These are phyloP conservation scores for Hiodon tergisus DNA, from an alignment of 2,113 vertebrate species.

Conservation along the genomic window DNA sequence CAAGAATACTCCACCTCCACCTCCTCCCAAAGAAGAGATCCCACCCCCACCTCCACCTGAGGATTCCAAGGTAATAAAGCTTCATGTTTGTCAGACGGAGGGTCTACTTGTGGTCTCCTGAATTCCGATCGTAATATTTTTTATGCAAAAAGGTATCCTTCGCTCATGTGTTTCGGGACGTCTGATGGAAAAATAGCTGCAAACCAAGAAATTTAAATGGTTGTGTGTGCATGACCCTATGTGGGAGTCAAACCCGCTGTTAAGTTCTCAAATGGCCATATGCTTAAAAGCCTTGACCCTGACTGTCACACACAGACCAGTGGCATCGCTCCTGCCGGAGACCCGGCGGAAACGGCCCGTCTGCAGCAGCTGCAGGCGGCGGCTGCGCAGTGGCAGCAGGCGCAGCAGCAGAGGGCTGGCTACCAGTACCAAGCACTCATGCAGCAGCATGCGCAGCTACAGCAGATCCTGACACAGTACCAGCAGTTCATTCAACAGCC, in stretches of 20 bases:
- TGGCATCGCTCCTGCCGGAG: slow-evolving; percentile 57
- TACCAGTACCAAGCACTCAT: slow-evolving; percentile 95
- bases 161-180: neutral
- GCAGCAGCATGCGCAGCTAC: slow-evolving; percentile 89
- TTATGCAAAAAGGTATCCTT: no score
- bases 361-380: slow-evolving; percentile 88
- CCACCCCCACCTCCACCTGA: slow-evolving; percentile 74
- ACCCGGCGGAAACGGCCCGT: slow-evolving; percentile 81
- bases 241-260: no score
- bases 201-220: no score
- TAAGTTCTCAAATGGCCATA: no score
- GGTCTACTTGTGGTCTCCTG: neutral
- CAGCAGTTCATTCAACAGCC: slow-evolving; percentile 87
- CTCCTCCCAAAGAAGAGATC: slow-evolving; percentile 75
- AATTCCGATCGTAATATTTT: neutral
- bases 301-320: slow-evolving; percentile 36
- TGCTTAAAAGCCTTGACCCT: no score
- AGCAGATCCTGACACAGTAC: slow-evolving; percentile 86
- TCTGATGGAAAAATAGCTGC: no score
- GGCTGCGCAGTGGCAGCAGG: slow-evolving; percentile 95
- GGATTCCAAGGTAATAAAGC: slow-evolving; percentile 66
- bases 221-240: no score
- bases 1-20: slow-evolving; percentile 64
- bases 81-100: neutral
- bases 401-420: slow-evolving; percentile 84